These are phyloP conservation scores for Typhlichthys eigenmanni DNA, from an alignment of 2,797 vertebrate species.

Conservation along the genomic window DNA sequence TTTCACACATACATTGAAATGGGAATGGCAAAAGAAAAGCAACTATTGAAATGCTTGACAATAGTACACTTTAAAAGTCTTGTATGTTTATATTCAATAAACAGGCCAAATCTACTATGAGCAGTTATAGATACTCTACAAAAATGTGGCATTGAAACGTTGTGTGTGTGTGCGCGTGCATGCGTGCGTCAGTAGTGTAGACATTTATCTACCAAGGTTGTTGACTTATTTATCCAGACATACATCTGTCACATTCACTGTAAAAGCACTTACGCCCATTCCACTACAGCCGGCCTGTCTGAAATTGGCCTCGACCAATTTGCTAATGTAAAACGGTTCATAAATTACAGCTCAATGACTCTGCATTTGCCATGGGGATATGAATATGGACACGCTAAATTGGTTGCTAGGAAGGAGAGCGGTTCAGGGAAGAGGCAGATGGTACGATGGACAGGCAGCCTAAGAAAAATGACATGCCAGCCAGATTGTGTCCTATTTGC, in stretches of 20 bases:
- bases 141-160: neutral
- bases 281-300: slow-evolving; percentile 39
- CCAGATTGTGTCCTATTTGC: neutral
- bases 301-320: slow-evolving; percentile 47
- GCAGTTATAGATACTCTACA: no score
- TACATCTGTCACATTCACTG: slow-evolving; percentile 35
- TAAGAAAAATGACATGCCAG: neutral
- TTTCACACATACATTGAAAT: no score
- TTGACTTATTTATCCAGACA: slow-evolving; percentile 61
- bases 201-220: slow-evolving; percentile 14
- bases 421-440: neutral
- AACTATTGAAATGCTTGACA: no score
- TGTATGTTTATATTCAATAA: no score
- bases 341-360: slow-evolving; percentile 66
- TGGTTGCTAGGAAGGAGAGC: slow-evolving; percentile 1
- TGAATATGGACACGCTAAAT: slow-evolving; percentile 49
- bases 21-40: no score
- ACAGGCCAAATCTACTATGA: no score
- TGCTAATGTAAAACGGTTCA: slow-evolving; percentile 62
- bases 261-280: slow-evolving; percentile 33
- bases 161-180: neutral
- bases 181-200: slow-evolving; percentile 8
- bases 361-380: slow-evolving; percentile 51
- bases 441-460: slow-evolving; percentile 5
- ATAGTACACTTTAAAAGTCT: no score